Evolutionary conservation across 1,140 invertebrate species (phyloP), one percentile per base, ranked within the genome.

Genomic region (Goniozus legneri): DNA sequence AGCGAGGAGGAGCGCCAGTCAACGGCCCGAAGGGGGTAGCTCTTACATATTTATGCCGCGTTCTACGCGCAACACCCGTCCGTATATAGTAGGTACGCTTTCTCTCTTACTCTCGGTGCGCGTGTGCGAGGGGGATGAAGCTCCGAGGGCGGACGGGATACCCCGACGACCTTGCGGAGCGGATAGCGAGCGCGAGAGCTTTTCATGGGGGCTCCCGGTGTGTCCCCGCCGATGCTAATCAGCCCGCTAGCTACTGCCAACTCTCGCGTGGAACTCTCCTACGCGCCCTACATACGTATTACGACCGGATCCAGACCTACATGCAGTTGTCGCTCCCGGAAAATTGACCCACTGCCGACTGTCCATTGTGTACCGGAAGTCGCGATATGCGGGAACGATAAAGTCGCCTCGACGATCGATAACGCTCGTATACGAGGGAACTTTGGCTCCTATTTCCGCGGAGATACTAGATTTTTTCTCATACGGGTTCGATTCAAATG

Each of bases 41-140:
- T 73, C 70, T 74, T 75, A 73, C 70, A 75, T 73, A 75, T 74
- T 74, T 73, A 75, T 74, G 56, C 54, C 64, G 58, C 57, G 63
- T 74, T 64, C 62, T 58, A 59, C 40, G 38, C 51, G 56, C 64
- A 65, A 63, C 61, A 63, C 59, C 54, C 60, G 50, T 56, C 52
- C 43, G 41, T 37, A 52, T 46, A 27, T 10, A 10, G 24, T 27
- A 27, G 24, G 10, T 4, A 27, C 4, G 10, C 24, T 27, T 6
- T 10, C 24, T 10, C 24, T 27, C 24, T 10, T 10, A 4, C 24
- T 27, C 24, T 27, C 24, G 24, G 4, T 27, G 24, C 24, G 10
- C 24, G 4, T 4, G 4, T 10, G 24, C 24, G 24, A 6, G 10
- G 4, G 24, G 24, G 4, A 27, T 27, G 10, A 4, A 10, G 24